These are phyloP conservation scores for Drosophila ohnishii DNA, from an alignment of 1,140 invertebrate species.

Conservation along the genomic window DNA sequence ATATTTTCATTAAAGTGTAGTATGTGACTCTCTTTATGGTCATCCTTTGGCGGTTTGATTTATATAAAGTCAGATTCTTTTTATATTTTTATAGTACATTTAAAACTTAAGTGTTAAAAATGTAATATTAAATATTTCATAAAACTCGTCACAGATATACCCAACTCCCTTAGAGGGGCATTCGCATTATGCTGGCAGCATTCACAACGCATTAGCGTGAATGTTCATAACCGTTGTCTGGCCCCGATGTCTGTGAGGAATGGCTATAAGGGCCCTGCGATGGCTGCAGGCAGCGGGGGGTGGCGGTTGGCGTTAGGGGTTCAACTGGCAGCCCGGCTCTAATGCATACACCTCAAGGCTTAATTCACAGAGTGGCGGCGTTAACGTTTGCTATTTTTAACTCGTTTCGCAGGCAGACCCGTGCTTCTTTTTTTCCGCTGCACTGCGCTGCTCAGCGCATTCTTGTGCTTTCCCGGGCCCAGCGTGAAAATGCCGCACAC, in stretches of 20 bases:
- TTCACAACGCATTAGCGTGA: constrained; percentile 76
- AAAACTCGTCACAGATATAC: background rate
- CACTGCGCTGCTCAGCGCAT: constrained; percentile 41
- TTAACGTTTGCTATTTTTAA: constrained; percentile 77
- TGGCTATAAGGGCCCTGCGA: constrained; percentile 8
- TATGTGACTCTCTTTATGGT: too few relatives aligned
- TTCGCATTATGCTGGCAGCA: constrained; percentile 58
- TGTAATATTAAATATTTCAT: background rate
- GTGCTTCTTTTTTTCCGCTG: constrained; percentile 23
- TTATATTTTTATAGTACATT: too few relatives aligned
- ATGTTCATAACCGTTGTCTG: constrained; percentile 74
- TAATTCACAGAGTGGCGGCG: constrained; percentile 56
- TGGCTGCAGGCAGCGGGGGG: background rate
- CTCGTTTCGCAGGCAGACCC: constrained; percentile 69
- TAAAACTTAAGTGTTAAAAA: too few relatives aligned
- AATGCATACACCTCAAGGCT: constrained; percentile 74
- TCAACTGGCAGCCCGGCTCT: constrained; percentile 63
- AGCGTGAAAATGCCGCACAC: constrained; percentile 72
- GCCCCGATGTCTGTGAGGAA: constrained; percentile 23
- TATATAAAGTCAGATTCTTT: too few relatives aligned
- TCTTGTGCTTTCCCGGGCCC: constrained; percentile 59
- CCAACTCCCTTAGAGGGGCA: constrained; percentile 14
- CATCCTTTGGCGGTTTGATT: too few relatives aligned
- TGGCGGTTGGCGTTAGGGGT: constrained; percentile 14
- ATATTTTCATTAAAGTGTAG: too few relatives aligned